Evolutionary conservation across 2,113 vertebrate species (phyloP).

Genomic region (Chunga burmeisteri): DNA sequence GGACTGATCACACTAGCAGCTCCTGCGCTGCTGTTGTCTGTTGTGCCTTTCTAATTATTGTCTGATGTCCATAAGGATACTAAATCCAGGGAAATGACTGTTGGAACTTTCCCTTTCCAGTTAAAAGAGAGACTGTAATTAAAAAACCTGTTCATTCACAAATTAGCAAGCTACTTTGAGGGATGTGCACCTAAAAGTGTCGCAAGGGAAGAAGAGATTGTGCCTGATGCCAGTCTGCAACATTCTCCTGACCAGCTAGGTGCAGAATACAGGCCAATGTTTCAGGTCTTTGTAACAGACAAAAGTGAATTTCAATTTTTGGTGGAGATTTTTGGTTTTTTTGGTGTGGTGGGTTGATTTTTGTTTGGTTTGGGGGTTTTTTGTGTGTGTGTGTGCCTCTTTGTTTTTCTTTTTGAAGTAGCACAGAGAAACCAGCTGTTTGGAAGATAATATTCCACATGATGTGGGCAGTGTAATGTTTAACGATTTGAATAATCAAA

Average conservation of each 20-base stretch:
- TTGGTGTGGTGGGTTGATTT: background rate
- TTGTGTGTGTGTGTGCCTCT: background rate
- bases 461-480: background rate
- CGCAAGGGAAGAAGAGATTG: background rate
- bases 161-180: background rate
- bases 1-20: background rate
- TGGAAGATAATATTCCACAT: background rate
- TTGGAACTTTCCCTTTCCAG: background rate
- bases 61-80: background rate
- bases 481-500: background rate
- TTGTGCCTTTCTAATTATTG: background rate
- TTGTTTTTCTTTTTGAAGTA: background rate
- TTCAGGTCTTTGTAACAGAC: background rate
- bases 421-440: background rate
- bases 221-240: background rate
- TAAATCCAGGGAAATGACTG: background rate
- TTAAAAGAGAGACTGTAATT: background rate
- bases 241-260: background rate
- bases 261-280: background rate
- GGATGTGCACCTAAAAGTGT: background rate
- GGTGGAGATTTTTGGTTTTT: background rate
- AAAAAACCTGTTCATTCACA: background rate
- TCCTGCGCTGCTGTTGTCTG: background rate
- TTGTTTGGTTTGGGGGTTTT: background rate
- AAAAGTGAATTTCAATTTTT: background rate